phyloP scores from a whole-genome alignment of 2,797 vertebrate species.

The Clarias laeviceps region DNA sequence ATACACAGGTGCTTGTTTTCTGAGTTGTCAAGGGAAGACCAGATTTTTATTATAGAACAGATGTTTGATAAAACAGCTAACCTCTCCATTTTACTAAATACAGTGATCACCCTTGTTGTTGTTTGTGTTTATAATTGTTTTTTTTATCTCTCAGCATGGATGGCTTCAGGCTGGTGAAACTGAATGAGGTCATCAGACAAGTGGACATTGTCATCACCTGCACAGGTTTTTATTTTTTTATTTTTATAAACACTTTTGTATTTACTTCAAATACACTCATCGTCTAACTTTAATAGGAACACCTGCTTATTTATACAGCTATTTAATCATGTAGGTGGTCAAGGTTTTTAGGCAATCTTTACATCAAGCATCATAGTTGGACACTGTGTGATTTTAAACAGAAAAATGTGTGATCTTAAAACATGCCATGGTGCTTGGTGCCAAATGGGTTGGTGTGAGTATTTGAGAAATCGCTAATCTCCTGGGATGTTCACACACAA shows the following conservation, averaged over 20 bases:
- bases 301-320: neutral
- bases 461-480: too few species aligned
- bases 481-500: too few species aligned
- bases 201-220: constrained; percentile 98
- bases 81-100: too few species aligned
- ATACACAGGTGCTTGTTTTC: neutral
- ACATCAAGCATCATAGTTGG: too few species aligned
- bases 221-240: constrained; percentile 77
- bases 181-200: constrained; percentile 95
- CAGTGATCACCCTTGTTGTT: too few species aligned
- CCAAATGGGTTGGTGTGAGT: too few species aligned
- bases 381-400: too few species aligned
- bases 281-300: neutral
- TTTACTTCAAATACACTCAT: neutral
- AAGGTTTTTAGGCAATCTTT: too few species aligned
- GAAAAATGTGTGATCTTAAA: too few species aligned
- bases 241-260: neutral
- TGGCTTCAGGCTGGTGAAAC: constrained; percentile 95
- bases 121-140: neutral
- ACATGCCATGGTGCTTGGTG: too few species aligned
- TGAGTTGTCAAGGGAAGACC: neutral
- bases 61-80: neutral
- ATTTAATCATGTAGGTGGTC: neutral
- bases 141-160: constrained; percentile 84
- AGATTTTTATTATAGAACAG: neutral